Base-by-base conservation (phyloP, 2,888 invertebrate species). In the Diplazon laetatorius region DNA sequence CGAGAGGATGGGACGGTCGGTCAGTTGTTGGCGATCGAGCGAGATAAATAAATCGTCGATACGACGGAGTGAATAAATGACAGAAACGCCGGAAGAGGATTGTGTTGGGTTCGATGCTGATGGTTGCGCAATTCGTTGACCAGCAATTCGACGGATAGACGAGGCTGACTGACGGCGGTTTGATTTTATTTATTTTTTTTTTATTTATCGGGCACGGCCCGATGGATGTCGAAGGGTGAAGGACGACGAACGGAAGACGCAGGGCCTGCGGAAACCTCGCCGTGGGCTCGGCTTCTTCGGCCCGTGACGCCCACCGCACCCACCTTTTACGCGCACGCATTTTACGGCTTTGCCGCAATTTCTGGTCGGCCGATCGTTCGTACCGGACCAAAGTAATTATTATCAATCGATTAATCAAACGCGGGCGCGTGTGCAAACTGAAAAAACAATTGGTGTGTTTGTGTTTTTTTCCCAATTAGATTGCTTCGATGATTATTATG, bases 251-350 rank as follows among this genome's bases (percentile, higher is more conserved):
- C 85, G 82, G 85, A 85, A 87, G 87, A 87, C 81, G 85, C 62
- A 75, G 84, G 82, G 83, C 84, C 82, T 86, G 85, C 89, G 89
- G 89, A 89, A 88, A 87, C n/a, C 85, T 71, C 79, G 59, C 68
- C 63, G 83, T 84, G 87, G 89, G 90, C 87, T 87, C 83, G 91
- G 90, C 90, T 84, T 84, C 87, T 86, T 82, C 84, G 85, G 88
- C 84, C 89, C 89, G 87, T 91, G 89, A 90, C 89, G 88, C 86
- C 88, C 70, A 71, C 39, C 82, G 86, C 90, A 85, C 91, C 90
- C 88, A 89, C 85, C 73, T 82, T 82, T 75, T 78, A 81, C 72
- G 80, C 62, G 59, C 59, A 70, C 72, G 42, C 69, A 44, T 74
- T 70, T 72, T 18, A 63, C 65, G 39, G 46, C 55, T 52, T 69